Evolutionary conservation across 2,113 vertebrate species (phyloP).

Genomic region (Zootoca vivipara): DNA sequence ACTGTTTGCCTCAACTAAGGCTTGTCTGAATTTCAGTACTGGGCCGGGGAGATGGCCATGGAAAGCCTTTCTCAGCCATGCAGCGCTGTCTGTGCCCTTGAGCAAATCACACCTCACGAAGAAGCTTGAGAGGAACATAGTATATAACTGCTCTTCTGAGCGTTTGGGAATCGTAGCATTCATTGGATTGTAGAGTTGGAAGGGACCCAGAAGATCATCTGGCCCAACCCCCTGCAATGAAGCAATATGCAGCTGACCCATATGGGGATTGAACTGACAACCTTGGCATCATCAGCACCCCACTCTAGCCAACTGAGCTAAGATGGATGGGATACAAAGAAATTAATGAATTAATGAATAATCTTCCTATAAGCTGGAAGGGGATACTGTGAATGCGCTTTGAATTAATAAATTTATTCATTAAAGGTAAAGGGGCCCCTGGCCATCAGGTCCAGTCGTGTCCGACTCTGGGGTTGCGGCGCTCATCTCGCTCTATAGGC

Average conservation of each 20-base stretch:
- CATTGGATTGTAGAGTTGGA: too few relatives aligned
- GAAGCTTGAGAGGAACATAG: neutral
- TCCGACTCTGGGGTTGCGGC: too few relatives aligned
- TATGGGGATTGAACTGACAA: too few relatives aligned
- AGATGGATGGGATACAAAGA: neutral
- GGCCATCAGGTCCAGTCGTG: too few relatives aligned
- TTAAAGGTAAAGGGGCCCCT: too few relatives aligned
- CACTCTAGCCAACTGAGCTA: neutral
- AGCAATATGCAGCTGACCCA: too few relatives aligned
- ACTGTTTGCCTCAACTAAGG: neutral
- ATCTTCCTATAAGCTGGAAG: neutral
- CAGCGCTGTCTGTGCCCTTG: neutral
- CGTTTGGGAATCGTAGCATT: too few relatives aligned
- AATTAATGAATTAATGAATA: neutral
- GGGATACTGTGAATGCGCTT: neutral
- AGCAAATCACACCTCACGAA: neutral
- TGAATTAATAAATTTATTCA: neutral
- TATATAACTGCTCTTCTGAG: neutral
- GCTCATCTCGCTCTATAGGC: too few relatives aligned
- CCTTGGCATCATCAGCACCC: too few relatives aligned
- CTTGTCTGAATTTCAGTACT: neutral
- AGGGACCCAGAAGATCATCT: too few relatives aligned
- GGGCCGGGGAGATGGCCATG: too few relatives aligned
- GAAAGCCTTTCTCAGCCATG: neutral
- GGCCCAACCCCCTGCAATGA: too few relatives aligned